Base-by-base conservation (phyloP, 1,140 invertebrate genomes). In the Anoplolepis gracilipes region DNA sequence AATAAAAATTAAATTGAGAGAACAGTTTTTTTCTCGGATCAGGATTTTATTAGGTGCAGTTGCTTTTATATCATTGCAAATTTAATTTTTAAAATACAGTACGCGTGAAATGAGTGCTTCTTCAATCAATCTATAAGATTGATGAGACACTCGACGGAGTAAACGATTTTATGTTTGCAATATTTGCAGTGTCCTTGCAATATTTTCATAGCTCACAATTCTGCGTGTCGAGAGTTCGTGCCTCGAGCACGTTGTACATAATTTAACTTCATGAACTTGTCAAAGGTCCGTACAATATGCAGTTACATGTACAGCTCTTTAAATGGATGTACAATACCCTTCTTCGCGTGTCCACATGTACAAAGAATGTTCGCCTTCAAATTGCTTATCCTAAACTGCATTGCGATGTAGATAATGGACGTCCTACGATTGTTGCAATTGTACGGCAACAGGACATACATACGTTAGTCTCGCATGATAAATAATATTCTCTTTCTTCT, bases 351-450 rank as follows among this genome's bases (percentile, higher is more conserved):
- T n/a, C 1, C 65, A 81, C 65, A 30, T 81, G 67, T 72, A 82
- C 46, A 73, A 73, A 73, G 53, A 61, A 36, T 82, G 65, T 82
- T 82, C 55, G 36, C n/a, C 78, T 72, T 33, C 25, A 25, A 72
- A 39, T 64, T 22, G 81, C 72, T 84, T 84, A 84, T 75, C 46
- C 73, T 39, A 19, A 8, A 49, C 6, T 36, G 69, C 13, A 84
- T 59, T 59, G 33, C 39, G 42, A 84, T 77, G 57, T 77, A 77
- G 72, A 84, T 84, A 84, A 84, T 59, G 81, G 25, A n/a, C 57
- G 30, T 77, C 13, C 57, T 77, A 77, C 76, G 59, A 77, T 84
- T 77, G 42, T 84, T 77, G 57, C 59, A 77, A 84, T 77, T 77
- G 53, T 77, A 65, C 79, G 81, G 46, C 39, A 76, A 84, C 59